Evolutionary conservation across 2,888 invertebrate species (phyloP).

Genomic region (Phytoseiulus persimilis): DNA sequence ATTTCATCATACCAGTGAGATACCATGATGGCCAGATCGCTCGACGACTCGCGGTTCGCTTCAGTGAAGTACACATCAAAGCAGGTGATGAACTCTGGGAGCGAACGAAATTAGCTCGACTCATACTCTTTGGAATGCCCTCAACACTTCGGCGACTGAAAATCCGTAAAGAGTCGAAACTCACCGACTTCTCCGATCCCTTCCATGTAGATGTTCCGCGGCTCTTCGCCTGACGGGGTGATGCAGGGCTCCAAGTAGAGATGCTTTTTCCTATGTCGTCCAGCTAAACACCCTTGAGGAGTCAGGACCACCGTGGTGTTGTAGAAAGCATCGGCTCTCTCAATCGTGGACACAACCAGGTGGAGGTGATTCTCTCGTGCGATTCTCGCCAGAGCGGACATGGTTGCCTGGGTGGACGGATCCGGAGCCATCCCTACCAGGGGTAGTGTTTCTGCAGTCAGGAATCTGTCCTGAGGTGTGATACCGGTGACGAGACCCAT

Average conservation of each 20-base stretch:
- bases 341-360: neutral
- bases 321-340: slow-evolving; percentile 16
- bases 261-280: slow-evolving; percentile 23
- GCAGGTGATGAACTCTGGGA: slow-evolving; percentile 17
- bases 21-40: slow-evolving; percentile 16
- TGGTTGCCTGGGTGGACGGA: neutral
- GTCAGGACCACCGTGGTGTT: slow-evolving; percentile 12
- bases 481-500: slow-evolving; percentile 7
- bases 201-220: neutral
- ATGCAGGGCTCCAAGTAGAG: slow-evolving; percentile 11
- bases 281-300: neutral
- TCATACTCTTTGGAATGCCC: too few relatives aligned
- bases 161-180: neutral
- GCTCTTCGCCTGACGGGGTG: neutral
- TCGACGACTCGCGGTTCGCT: neutral
- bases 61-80: slow-evolving; percentile 24
- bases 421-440: neutral
- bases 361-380: neutral
- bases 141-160: neutral
- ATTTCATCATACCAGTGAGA: slow-evolving; percentile 36
- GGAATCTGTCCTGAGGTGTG: slow-evolving; percentile 7
- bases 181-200: slow-evolving; percentile 15
- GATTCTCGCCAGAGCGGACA: neutral
- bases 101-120: neutral
- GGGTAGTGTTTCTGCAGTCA: neutral